These are phyloP conservation scores for Drosophila pseudoananassae DNA, from an alignment of 1,140 invertebrate genomes.

Conservation along the genomic window DNA sequence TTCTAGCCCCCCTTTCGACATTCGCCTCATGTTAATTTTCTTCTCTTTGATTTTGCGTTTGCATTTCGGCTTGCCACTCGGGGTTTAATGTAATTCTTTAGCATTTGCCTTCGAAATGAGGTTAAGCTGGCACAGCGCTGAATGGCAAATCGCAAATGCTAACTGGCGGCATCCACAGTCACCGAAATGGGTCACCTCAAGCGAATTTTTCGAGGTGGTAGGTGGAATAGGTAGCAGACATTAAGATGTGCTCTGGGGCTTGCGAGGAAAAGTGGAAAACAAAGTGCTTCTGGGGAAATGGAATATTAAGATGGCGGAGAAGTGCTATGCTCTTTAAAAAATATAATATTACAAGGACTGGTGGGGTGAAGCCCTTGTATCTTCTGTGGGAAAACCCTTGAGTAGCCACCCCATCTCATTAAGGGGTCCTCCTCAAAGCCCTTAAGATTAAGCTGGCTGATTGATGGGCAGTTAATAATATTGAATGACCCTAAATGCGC, in stretches of 20 bases:
- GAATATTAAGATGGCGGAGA: background rate
- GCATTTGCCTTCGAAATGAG: conserved; percentile 61
- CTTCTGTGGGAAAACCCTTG: background rate
- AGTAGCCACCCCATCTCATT: conserved; percentile 16
- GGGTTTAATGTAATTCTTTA: conserved; percentile 69
- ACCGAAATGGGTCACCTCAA: conserved; percentile 50
- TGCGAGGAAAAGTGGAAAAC: background rate
- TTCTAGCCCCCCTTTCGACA: conserved; percentile 57
- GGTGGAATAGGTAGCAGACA: conserved; percentile 15
- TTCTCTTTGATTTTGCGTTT: conserved; percentile 77
- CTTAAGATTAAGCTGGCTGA: conserved; percentile 24
- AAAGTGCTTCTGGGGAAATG: conserved; percentile 11
- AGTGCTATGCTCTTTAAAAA: background rate
- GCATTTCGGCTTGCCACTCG: conserved; percentile 59
- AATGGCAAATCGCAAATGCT: conserved; percentile 48
- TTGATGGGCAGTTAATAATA: conserved; percentile 66
- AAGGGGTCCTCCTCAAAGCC: conserved; percentile 15
- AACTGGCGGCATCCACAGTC: conserved; percentile 34
- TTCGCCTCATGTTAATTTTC: conserved; percentile 79
- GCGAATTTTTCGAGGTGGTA: conserved; percentile 12
- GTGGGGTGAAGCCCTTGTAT: too few relatives aligned
- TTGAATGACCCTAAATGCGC: conserved; percentile 34
- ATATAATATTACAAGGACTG: background rate
- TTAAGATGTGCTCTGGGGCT: conserved; percentile 4
- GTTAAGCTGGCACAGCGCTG: conserved; percentile 68